phyloP scores from a whole-genome alignment of 2,113 vertebrate genomes.

The Cettia cetti region DNA sequence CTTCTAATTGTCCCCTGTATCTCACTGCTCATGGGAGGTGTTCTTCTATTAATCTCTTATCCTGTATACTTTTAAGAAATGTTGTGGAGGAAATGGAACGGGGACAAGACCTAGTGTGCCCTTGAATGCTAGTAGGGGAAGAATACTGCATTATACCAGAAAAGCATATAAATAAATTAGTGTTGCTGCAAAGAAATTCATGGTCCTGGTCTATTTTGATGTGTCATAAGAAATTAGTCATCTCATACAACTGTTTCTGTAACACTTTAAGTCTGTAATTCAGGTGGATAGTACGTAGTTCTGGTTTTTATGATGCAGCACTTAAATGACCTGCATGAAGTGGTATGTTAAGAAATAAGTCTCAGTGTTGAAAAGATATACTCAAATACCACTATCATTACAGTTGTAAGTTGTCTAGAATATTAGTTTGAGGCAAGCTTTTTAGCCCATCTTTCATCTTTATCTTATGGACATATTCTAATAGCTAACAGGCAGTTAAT shows the following conservation, averaged over 20 bases:
- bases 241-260: background rate
- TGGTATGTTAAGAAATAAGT: background rate
- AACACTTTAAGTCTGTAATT: background rate
- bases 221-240: background rate
- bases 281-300: background rate
- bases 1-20: background rate
- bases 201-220: background rate
- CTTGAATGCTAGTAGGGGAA: background rate
- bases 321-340: background rate
- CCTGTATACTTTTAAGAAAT: background rate
- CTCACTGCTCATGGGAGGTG: background rate
- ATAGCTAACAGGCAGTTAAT: background rate
- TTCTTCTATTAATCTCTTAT: background rate
- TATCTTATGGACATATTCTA: background rate
- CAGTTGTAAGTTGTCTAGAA: background rate
- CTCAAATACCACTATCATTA: background rate
- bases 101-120: background rate
- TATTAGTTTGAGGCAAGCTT: background rate
- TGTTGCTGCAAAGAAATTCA: background rate
- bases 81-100: background rate
- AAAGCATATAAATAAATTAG: background rate
- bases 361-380: background rate
- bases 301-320: background rate
- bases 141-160: background rate
- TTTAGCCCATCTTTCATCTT: background rate